A percentile compares a stretch with the other conserved stretches of the same genome.
These are phyloP conservation scores for Enteromius argenteus DNA, from an alignment of 2,797 vertebrate species.

Conservation along the genomic window DNA sequence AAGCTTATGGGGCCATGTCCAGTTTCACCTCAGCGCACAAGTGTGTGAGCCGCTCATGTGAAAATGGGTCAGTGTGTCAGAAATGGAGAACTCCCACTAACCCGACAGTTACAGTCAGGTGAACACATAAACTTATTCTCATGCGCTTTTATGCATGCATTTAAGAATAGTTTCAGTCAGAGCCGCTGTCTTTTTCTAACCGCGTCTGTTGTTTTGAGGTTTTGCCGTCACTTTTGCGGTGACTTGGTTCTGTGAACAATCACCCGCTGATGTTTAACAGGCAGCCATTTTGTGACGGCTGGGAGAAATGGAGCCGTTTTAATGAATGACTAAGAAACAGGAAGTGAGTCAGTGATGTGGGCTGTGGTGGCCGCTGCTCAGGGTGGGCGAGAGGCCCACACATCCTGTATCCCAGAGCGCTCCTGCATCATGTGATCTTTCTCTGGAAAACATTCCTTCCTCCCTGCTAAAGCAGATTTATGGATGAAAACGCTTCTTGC, in stretches of 20 bases:
- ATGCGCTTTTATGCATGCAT: background rate
- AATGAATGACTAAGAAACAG: conserved; percentile 81
- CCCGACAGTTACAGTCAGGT: conserved; percentile 31
- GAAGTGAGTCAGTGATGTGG: conserved; percentile 78
- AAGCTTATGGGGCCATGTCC: conserved; percentile 34
- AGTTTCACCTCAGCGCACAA: conserved; percentile 56
- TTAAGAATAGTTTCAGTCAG: background rate
- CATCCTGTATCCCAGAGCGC: conserved; percentile 58
- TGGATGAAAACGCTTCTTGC: conserved; percentile 8
- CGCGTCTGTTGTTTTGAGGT: background rate
- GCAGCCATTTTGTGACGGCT: conserved; percentile 73
- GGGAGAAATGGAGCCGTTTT: conserved; percentile 75
- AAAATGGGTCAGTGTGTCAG: conserved; percentile 65
- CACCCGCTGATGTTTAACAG: conserved; percentile 51
- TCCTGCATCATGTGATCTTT: conserved; percentile 51
- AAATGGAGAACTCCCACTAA: conserved; percentile 47
- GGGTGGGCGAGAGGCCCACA: conserved; percentile 47
- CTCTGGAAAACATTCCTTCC: conserved; percentile 41
- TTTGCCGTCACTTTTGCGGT: conserved; percentile 38
- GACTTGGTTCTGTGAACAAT: conserved; percentile 38
- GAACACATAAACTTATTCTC: background rate
- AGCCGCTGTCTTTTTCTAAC: background rate
- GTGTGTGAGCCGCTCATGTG: conserved; percentile 37
- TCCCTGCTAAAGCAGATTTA: conserved; percentile 21
- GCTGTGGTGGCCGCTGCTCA: conserved; percentile 60